phyloP scores from a whole-genome alignment of 37 sponge, comb jelly and placozoan genomes.

The Amphimedon queenslandica region DNA sequence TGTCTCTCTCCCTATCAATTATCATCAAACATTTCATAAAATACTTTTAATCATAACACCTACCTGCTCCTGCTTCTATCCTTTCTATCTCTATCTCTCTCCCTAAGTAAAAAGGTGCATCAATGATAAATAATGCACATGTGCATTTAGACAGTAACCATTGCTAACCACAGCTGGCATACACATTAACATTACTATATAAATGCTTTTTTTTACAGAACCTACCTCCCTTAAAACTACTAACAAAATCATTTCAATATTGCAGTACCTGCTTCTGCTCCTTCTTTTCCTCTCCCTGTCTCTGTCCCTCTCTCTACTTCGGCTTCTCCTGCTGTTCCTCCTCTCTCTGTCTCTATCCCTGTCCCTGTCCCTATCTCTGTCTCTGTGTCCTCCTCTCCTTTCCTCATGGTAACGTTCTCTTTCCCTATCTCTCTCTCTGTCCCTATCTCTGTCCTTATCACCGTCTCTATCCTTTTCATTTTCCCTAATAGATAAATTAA shows the following conservation, averaged over 20 bases:
- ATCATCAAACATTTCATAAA: neutral
- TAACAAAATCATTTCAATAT: conserved; percentile 14
- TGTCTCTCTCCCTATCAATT: conserved; percentile 35
- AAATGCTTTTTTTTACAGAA: too few relatives aligned
- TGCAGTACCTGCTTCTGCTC: conserved; percentile 12
- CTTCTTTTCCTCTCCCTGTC: conserved; percentile 10
- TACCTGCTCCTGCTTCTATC: neutral
- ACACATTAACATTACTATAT: too few relatives aligned
- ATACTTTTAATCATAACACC: too few relatives aligned
- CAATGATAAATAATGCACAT: too few relatives aligned
- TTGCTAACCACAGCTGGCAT: conserved; percentile 6
- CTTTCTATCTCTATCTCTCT: neutral
- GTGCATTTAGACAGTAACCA: neutral
- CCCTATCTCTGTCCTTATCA: conserved; percentile 39
- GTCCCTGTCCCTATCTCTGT: conserved; percentile 15
- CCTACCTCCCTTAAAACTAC: too few relatives aligned
- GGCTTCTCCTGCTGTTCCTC: conserved; percentile 5
- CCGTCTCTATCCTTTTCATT: conserved; percentile 20
- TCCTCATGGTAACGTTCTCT: neutral
- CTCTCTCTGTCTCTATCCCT: conserved; percentile 29
- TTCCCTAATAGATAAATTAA: neutral
- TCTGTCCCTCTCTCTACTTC: conserved; percentile 7
- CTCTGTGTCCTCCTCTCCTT: conserved; percentile 17
- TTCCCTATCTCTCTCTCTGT: conserved; percentile 13
- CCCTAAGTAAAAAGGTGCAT: too few relatives aligned